Evolutionary conservation across 2,797 vertebrate genomes (phyloP), one percentile per base, ranked within the genome.

Genomic region (Nannoperca obscura): DNA sequence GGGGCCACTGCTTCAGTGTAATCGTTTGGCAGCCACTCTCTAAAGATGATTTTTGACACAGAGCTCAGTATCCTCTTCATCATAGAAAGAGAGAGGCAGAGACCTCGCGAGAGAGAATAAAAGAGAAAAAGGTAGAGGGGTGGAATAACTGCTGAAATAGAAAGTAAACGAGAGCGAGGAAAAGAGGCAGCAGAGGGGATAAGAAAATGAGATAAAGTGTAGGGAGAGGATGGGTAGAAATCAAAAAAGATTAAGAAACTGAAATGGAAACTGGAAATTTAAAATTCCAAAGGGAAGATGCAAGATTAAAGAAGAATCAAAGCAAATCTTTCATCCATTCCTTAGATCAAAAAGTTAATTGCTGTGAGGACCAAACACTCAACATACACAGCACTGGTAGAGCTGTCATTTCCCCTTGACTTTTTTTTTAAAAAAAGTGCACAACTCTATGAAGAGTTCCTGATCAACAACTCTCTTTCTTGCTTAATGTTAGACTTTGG

Each of bases 21-120:
- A 95, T 92, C 87, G 87, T 89, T 82, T 76, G 75, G 79, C 88
- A 86, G 80, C 60, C 69, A 64, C 72, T 90, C 83, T 80, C 54
- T 54, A 38, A 84, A 89, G 80, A 84, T 82, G 86, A 71, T 80
- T 90, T 88, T 88, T 87, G 89, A 92, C 88, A 86, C 78, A 62
- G 65, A 77, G 84, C 86, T 89, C 80, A 75, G 77, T 84, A 71
- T 79, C 67, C 60, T 83, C 76, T 80, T 85, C 71, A 78, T 74
- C 74, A 61, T 2, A 27, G 40, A 84, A 58, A 19, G 53, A 55
- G 65, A 64, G 40, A 78, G 65, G 57, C 40, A 27, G 71, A 44
- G 54, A 34, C 72, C 42, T 65, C 52, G 40, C 54, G 55, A 73
- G 42, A 52, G 32, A 70, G 68, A 68, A 1, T 40, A 47, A 32